A percentile compares a stretch with the other conserved stretches of the same genome.
Conservation (phyloP, 2,797 vertebrate species). For the Rhinophrynus dorsalis region DNA sequence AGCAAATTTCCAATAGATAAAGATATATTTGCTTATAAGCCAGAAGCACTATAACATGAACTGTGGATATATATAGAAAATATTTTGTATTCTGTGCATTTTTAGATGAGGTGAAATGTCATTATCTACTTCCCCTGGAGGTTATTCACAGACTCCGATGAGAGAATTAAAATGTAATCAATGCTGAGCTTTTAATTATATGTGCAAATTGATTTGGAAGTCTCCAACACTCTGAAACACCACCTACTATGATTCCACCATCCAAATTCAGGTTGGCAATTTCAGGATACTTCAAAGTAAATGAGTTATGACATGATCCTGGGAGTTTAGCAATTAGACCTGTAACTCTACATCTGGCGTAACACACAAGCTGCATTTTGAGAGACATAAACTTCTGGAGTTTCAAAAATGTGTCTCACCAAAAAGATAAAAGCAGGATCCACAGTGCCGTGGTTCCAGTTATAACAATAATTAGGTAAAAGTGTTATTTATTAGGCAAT, state of each 20-base stretch:
- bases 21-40: no score
- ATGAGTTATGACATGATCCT: conserved; percentile 1
- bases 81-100: conserved; percentile 24
- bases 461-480: no score
- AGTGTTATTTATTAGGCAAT: no score
- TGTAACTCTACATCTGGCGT: conserved; percentile 37
- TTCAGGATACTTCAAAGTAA: conserved; percentile 1
- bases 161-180: conserved; percentile 50
- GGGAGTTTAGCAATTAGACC: conserved; percentile 1
- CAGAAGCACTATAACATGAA: no score
- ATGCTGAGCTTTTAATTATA: conserved; percentile 44
- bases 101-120: conserved; percentile 6
- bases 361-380: conserved; percentile 23
- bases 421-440: no score
- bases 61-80: no score
- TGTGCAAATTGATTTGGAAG: conserved; percentile 35
- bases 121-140: conserved; percentile 27
- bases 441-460: no score
- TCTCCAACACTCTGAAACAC: background rate
- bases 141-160: background rate
- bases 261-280: conserved; percentile 13
- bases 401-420: no score
- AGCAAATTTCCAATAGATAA: no score
- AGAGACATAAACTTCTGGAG: background rate
- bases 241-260: conserved; percentile 24